These are phyloP conservation scores for Dicentrarchus labrax DNA, from an alignment of 2,113 vertebrate genomes.

Conservation along the genomic window DNA sequence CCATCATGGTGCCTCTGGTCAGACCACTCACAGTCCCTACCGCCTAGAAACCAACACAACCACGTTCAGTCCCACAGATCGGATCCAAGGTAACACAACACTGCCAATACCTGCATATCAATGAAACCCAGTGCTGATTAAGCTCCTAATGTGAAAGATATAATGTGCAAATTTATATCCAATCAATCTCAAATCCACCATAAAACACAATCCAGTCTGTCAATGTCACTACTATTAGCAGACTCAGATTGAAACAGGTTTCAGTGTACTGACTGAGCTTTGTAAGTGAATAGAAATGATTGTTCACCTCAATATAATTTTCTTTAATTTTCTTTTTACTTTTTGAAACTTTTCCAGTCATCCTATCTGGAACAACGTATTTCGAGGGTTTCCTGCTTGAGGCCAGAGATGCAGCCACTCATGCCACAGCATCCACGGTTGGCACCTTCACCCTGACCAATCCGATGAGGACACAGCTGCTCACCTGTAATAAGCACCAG, in stretches of 20 bases:
- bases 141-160: no score
- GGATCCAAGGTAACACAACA: conserved; percentile 83
- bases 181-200: neutral
- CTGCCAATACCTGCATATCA: neutral
- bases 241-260: no score
- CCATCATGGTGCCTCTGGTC: conserved; percentile 75
- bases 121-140: neutral
- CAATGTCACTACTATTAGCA: neutral
- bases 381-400: conserved; percentile 91
- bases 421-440: conserved; percentile 67
- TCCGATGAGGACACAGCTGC: conserved; percentile 81
- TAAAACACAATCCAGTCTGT: neutral
- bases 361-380: conserved; percentile 38
- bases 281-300: neutral
- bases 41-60: conserved; percentile 77
- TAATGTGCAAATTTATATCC: no score
- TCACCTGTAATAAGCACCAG: conserved; percentile 84
- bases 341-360: conserved; percentile 39
- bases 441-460: conserved; percentile 86
- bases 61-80: conserved; percentile 84
- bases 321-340: neutral
- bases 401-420: conserved; percentile 81
- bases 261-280: no score
- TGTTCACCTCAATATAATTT: neutral
- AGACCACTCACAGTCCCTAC: conserved; percentile 70